Evolutionary conservation across 2,888 invertebrate genomes (phyloP).

Genomic region (Ophraella communa): DNA sequence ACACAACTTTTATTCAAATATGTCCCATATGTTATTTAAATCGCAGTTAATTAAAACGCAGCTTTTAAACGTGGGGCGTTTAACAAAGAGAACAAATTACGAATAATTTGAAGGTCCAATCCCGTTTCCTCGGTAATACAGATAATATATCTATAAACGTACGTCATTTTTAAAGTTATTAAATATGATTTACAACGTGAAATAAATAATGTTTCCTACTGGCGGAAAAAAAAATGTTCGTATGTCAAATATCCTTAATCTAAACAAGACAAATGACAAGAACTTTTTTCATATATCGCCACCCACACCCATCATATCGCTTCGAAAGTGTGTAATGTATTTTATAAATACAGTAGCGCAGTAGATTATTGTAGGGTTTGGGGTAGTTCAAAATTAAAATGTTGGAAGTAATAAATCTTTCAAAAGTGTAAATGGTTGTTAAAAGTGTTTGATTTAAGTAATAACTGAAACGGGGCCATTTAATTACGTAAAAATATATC

Average conservation of each 20-base stretch:
- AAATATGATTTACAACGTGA: slow-evolving; percentile 26
- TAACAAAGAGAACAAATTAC: background rate
- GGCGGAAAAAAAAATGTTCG: slow-evolving; percentile 19
- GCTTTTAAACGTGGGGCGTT: background rate
- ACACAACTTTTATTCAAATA: too few species aligned
- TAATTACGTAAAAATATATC: too few species aligned
- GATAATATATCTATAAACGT: slow-evolving; percentile 19
- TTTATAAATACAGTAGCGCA: slow-evolving; percentile 1
- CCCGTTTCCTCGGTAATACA: slow-evolving; percentile 11
- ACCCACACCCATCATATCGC: slow-evolving; percentile 11
- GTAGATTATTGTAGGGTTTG: too few species aligned
- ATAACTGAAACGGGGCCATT: too few species aligned
- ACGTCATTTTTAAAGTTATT: slow-evolving; percentile 23
- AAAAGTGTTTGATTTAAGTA: too few species aligned
- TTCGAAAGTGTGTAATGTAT: slow-evolving; percentile 13
- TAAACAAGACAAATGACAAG: slow-evolving; percentile 28
- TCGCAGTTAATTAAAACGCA: background rate
- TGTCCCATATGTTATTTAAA: too few species aligned
- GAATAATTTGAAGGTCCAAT: slow-evolving; percentile 11
- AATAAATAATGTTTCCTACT: slow-evolving; percentile 19
- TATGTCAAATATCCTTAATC: slow-evolving; percentile 26
- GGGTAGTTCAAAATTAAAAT: too few species aligned
- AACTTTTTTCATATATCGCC: slow-evolving; percentile 21
- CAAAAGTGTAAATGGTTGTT: too few species aligned
- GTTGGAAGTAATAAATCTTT: too few species aligned